Base-by-base conservation (phyloP, 2,797 vertebrate species). In the Tangara arthus region DNA sequence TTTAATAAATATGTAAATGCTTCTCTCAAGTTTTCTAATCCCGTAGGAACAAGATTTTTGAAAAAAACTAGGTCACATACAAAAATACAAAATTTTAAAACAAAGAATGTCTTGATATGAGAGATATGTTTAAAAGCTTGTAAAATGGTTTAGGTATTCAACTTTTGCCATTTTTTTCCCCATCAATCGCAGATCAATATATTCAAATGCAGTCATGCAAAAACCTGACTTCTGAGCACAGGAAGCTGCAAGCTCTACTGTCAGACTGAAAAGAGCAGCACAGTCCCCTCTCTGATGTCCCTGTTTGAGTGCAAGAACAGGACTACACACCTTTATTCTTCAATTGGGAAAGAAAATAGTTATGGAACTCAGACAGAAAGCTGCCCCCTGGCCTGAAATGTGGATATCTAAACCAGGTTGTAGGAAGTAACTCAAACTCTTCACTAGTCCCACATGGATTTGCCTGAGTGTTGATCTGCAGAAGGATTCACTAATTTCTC, bases 1-100 rank as follows among this genome's bases (percentile, higher is more conserved):
- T 89, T 95, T 92, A 97, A 97, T 98, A 98, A 98, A 97, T 97
- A 98, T 78, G 93, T 96, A 95, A 96, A 94, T 96, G 82, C 42
- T 94, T 96, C 89, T 96, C 94, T 97, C 82, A 96, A 95, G 87
- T 96, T 96, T 94, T 93, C 95, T 95, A 94, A 97, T 82, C 95
- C 95, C 47, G 12, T 92, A 94, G 90, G 93, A 96, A 94, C 69
- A 97, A 89, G 80, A 87, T 72, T 75, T 87, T 93, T 83, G 66
- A 83, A 91, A 91, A 95, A 87, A 72, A 72, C 70, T 87, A 95
- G 96, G 90, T 97, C 94, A 96, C 91, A 92, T 96, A 96, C 73
- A 95, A 97, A 96, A 94, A 96, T 95, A 97, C 94, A 95, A 95
- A 93, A 94, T 85, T 94, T 93, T 88, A 93, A 96, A 97, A 93